A percentile compares a stretch with the other conserved stretches of the same genome.
These are phyloP conservation scores for Euplexia lucipara DNA, from an alignment of 2,888 invertebrate genomes.

Conservation along the genomic window DNA sequence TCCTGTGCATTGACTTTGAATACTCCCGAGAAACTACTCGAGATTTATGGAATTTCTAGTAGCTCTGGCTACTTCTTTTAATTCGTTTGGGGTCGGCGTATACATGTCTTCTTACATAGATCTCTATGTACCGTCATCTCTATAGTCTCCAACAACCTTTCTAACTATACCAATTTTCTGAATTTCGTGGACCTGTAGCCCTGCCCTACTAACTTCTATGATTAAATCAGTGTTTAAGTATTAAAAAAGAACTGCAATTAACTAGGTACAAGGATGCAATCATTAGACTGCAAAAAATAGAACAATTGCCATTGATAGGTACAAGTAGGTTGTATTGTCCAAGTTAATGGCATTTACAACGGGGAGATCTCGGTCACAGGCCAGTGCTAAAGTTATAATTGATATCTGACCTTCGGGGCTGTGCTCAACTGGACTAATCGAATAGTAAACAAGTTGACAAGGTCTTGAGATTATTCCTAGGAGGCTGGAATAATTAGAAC, in stretches of 20 bases:
- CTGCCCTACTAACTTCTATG: background rate
- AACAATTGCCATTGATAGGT: constrained; percentile 14
- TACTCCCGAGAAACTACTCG: no score
- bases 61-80: no score
- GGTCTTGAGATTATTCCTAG: constrained; percentile 22
- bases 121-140: no score
- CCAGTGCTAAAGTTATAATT: constrained; percentile 40
- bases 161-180: no score
- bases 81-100: no score
- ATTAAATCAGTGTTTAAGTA: background rate
- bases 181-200: background rate
- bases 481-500: background rate
- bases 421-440: constrained; percentile 9
- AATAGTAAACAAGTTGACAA: constrained; percentile 20
- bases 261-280: constrained; percentile 16
- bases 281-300: constrained; percentile 8
- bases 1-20: no score
- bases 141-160: no score
- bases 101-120: no score
- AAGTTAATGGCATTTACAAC: constrained; percentile 19
- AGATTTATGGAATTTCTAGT: no score
- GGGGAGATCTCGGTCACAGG: constrained; percentile 32
- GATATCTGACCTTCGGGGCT: constrained; percentile 25
- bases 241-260: constrained; percentile 3
- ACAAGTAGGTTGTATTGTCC: constrained; percentile 24